Evolutionary conservation across 2,113 vertebrate genomes (phyloP).

Genomic region (Aspidoscelis tigris): DNA sequence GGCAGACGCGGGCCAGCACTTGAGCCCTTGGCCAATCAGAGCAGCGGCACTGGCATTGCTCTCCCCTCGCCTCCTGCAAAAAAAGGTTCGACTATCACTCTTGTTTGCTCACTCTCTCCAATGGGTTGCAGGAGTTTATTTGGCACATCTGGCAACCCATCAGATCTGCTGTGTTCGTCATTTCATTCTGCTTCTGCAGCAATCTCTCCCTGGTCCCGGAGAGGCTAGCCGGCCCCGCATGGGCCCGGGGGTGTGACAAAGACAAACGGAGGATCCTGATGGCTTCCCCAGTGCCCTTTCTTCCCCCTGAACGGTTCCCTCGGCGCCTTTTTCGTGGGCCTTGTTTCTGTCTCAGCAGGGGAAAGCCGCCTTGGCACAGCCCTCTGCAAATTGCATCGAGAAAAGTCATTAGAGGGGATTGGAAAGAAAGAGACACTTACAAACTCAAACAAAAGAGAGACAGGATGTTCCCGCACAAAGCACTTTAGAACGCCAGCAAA

Average conservation of each 20-base stretch:
- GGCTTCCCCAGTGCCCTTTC: conserved; percentile 34
- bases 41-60: background rate
- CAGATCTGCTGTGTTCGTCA: conserved; percentile 33
- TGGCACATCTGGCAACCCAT: conserved; percentile 32
- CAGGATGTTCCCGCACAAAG: conserved; percentile 46
- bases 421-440: conserved; percentile 64
- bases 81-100: background rate
- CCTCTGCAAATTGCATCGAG: conserved; percentile 33
- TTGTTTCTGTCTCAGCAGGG: conserved; percentile 44
- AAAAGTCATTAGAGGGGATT: conserved; percentile 57
- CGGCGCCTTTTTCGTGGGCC: conserved; percentile 33
- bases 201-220: conserved; percentile 27
- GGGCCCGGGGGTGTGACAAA: conserved; percentile 19
- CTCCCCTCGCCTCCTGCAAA: background rate
- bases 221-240: conserved; percentile 12
- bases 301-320: conserved; percentile 27
- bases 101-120: background rate
- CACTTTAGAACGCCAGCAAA: conserved; percentile 18
- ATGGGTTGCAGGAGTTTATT: conserved; percentile 2
- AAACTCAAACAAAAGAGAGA: conserved; percentile 63
- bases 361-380: conserved; percentile 38
- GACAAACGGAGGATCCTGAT: conserved; percentile 28
- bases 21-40: background rate
- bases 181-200: conserved; percentile 34
- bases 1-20: background rate